Evolutionary conservation across 1,140 invertebrate genomes (phyloP).

Genomic region (Plodia interpunctella): DNA sequence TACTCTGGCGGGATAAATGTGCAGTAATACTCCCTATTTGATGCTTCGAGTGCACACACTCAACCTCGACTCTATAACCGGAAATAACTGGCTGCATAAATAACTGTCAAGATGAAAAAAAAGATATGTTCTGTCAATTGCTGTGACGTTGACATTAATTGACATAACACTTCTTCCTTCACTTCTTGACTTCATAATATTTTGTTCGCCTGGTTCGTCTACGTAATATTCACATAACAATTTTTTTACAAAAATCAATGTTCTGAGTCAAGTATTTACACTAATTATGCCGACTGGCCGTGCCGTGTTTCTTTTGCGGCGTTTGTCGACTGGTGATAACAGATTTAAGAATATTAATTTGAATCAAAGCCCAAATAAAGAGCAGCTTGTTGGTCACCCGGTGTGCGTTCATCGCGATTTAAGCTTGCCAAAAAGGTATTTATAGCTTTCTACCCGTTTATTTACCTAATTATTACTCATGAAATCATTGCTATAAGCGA

Average conservation of each 20-base stretch:
- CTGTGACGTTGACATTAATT: no score
- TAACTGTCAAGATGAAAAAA: no score
- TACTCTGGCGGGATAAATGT: no score
- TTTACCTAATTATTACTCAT: not conserved
- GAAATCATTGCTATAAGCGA: not conserved
- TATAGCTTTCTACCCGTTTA: constrained; percentile 11
- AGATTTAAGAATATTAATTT: constrained; percentile 62
- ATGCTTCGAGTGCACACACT: no score
- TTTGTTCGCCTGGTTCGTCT: no score
- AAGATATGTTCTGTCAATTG: no score
- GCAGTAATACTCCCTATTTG: no score
- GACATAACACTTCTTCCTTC: no score
- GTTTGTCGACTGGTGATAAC: constrained; percentile 64
- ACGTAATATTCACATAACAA: no score
- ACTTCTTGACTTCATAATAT: no score
- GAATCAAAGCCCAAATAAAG: constrained; percentile 53
- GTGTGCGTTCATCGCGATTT: constrained; percentile 56
- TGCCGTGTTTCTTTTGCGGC: constrained; percentile 58
- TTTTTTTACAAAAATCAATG: not conserved
- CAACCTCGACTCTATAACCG: no score
- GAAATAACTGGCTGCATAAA: no score
- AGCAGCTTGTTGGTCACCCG: constrained; percentile 40
- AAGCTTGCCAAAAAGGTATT: constrained; percentile 53
- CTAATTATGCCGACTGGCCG: constrained; percentile 68
- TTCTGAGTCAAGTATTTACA: not conserved